Base-by-base conservation (phyloP, 2,113 vertebrate species). In the Otis tarda region DNA sequence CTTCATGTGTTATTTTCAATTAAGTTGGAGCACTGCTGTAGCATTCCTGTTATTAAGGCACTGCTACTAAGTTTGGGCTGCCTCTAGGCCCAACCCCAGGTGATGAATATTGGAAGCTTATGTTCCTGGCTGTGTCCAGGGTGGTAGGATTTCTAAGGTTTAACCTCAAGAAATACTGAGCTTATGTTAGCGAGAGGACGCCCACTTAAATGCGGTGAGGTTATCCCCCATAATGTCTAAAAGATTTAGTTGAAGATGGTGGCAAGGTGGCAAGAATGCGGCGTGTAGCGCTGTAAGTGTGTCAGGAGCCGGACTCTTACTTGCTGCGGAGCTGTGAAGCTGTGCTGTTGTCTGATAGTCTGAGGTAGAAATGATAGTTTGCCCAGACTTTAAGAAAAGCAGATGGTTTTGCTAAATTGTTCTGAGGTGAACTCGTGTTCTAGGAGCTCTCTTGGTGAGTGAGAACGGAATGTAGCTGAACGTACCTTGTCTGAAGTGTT, bases 141-240 rank as follows among this genome's bases (percentile, higher is more conserved):
- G 8, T 23, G 18, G n/a, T 8, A 22, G 33, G 9, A 45, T 69
- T 57, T 35, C 1, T 30, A 19, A 47, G 50, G 20, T 12, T 74
- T 41, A 22, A 14, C 53, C 31, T 35, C 21, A 5, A 35, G 59
- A 56, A 78, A 10, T 43, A 37, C 0, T 9, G 39, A 64, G 28
- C 7, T 74, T 6, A 35, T 14, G 10, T 19, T n/a, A 57, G 10
- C 4, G 17, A 20, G 50, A 55, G 30, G 9, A 23, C 12, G 15
- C 23, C 12, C 20, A 2, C 15, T n/a, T 50, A 45, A 47, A 50
- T 6, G 15, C 35, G 57, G 16, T 27, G 33, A 53, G 56, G 39
- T 25, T 1, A 0, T 18, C 5, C 8, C 16, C 13, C 4, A 0
- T 2, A 6, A 5, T 14, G 9, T 52, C 49, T 4, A 8, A 16